Evolutionary conservation across 2,888 invertebrate genomes (phyloP), one percentile per base, ranked within the genome.

Genomic region (Dicyrtoma fusca): DNA sequence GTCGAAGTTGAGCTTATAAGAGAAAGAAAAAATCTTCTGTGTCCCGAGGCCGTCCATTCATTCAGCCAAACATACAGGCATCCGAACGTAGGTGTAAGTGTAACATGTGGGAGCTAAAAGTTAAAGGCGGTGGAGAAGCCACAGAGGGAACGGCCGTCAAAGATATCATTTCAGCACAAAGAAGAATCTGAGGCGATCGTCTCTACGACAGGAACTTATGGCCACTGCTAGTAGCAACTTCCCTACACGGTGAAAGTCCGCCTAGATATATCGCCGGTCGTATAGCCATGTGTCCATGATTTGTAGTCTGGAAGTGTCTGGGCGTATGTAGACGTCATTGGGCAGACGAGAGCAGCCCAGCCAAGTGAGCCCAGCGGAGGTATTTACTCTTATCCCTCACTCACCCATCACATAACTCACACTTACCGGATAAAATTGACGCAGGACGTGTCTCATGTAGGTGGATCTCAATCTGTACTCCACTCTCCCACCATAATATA

Each of bases 371-470:
- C 49, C 45, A 8, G 11, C 49, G 49, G 3, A 34, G 34, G 3
- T 17, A 49, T 49, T 49, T 17, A 49, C 17, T 44, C 63, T 44
- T 10, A 42, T 62, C 14, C 42, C 17, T 25, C 62, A 10, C 42
- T 62, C 42, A 34, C 17, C 62, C 14, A 62, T 62, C 25, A 17
- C 42, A 34, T 34, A 34, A 34, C 25, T 62, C 17, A 42, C 17
- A 62, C 25, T 34, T 34, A 17, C 5, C 62, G 10, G 42, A 34
- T 34, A 34, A 34, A 34, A 34, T 34, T 34, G 34, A 34, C 34
- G 34, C 8, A 3, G 4, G 34, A 34, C 34, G 3, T 34, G 34
- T 34, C 34, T 34, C 8, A 3, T 34, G 34, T n/a, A n/a, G n/a
- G n/a, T n/a, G n/a, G n/a, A n/a, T n/a, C 34, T 34, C 34, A 34